A percentile compares a stretch with the other conserved stretches of the same genome.
Evolutionary conservation across 2,888 invertebrate species (phyloP).

Genomic region (Choristoneura rosaceana): DNA sequence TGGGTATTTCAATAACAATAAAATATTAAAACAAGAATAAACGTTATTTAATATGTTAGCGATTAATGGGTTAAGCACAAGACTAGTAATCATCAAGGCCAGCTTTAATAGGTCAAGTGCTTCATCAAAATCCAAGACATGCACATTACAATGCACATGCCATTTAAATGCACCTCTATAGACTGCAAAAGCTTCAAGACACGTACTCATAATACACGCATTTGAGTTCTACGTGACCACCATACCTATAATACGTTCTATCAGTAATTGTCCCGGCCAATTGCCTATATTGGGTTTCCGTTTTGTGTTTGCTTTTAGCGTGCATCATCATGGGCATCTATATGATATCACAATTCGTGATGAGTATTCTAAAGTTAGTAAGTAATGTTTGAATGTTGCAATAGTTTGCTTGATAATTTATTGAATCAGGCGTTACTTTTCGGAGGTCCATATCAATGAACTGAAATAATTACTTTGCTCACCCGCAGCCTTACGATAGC

Average conservation of each 20-base stretch:
- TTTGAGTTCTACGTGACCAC: conserved; percentile 36
- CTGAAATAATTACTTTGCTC: no score
- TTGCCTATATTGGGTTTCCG: conserved; percentile 14
- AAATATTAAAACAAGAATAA: no score
- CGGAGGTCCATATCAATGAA: no score
- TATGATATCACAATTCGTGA: neutral
- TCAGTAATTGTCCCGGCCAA: conserved; percentile 32
- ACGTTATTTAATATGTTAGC: neutral
- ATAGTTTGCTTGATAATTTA: no score
- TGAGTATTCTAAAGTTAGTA: neutral
- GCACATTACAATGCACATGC: conserved; percentile 28
- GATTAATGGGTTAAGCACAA: neutral
- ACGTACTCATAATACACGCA: conserved; percentile 36
- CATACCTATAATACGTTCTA: conserved; percentile 29
- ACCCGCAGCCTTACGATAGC: no score
- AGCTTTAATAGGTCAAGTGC: conserved; percentile 20
- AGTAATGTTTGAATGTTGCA: neutral
- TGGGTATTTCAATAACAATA: no score
- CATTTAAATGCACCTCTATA: conserved; percentile 18
- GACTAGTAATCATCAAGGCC: conserved; percentile 18
- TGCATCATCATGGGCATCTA: neutral
- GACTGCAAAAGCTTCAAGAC: conserved; percentile 21
- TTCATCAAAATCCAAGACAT: conserved; percentile 27
- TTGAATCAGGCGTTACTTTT: no score
- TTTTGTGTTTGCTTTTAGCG: conserved; percentile 30